Evolutionary conservation across 2,797 vertebrate genomes (phyloP), one percentile per base, ranked within the genome.

Genomic region (Takifugu ocellatus): DNA sequence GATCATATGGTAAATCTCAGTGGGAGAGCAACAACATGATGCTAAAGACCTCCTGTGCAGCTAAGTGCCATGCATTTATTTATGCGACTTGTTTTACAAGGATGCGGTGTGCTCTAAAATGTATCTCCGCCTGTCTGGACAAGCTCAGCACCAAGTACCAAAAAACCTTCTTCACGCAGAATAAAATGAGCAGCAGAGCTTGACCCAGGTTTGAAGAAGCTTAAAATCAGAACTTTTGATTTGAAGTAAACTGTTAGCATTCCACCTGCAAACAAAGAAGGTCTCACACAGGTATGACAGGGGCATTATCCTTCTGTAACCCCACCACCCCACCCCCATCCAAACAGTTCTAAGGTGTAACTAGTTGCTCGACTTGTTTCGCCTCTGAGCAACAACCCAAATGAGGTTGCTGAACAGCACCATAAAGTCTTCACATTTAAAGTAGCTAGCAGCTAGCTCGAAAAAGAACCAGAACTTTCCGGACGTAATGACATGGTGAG

Each of bases 11-110:
- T 75, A 66, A 65, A 74, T 75, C 75, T 79, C 66, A 49, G 68
- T 64, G 61, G 64, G 72, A 63, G 72, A 69, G 67, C 70, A 75
- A 68, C 65, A 75, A 69, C 75, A 78, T 53, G 66, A 76, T 71
- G 72, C 72, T 64, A 70, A 82, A 77, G 66, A 81, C 73, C 76
- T 74, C 68, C 64, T 42, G 66, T 71, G 67, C 69, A 51, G 64
- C 57, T 46, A 61, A 63, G 71, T 58, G 67, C 63, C 73, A 77
- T 86, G 72, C 74, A 84, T 88, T 82, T 81, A 84, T 87, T 75
- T 73, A 81, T 83, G 72, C 54, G 46, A 73, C 49, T 72, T 76
- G 78, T 83, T 83, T 68, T 75, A 74, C 78, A 79, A 50, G 65
- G 70, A 75, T 79, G 63, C 73, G 64, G 66, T 51, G 63, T 51